These are phyloP conservation scores for Charadrius vociferus DNA, from an alignment of 2,113 vertebrate species.

Conservation along the genomic window DNA sequence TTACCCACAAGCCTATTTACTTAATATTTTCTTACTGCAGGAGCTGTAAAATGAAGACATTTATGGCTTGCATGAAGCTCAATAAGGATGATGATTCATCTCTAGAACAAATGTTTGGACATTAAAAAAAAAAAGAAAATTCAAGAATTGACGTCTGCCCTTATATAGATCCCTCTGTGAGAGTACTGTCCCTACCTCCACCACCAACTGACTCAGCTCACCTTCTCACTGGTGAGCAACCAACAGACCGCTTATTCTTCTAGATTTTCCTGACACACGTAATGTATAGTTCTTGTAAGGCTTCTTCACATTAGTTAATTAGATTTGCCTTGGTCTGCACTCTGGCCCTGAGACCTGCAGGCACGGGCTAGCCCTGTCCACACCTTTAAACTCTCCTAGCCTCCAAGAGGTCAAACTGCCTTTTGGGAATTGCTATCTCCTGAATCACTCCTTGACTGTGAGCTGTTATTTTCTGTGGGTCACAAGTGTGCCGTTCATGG, in stretches of 20 bases:
- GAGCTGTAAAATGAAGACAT: conserved; percentile 17
- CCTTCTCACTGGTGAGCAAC: neutral
- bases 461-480: neutral
- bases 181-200: neutral
- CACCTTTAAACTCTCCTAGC: neutral
- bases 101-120: conserved; percentile 34
- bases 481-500: neutral
- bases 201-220: neutral
- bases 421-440: neutral
- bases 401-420: neutral
- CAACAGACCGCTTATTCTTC: neutral
- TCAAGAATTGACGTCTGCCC: neutral
- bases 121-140: neutral
- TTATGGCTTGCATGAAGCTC: conserved; percentile 12
- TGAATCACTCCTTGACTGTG: neutral
- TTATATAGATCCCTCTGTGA: neutral
- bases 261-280: neutral
- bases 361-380: neutral
- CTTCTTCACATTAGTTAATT: neutral
- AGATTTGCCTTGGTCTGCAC: neutral
- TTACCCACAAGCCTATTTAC: conserved; percentile 1
- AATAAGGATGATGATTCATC: conserved; percentile 44
- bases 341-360: neutral
- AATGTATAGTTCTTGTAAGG: neutral
- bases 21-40: conserved; percentile 31